These are phyloP conservation scores for Delphinapterus leucas DNA, from an alignment of 2,113 vertebrate species.

Conservation along the genomic window DNA sequence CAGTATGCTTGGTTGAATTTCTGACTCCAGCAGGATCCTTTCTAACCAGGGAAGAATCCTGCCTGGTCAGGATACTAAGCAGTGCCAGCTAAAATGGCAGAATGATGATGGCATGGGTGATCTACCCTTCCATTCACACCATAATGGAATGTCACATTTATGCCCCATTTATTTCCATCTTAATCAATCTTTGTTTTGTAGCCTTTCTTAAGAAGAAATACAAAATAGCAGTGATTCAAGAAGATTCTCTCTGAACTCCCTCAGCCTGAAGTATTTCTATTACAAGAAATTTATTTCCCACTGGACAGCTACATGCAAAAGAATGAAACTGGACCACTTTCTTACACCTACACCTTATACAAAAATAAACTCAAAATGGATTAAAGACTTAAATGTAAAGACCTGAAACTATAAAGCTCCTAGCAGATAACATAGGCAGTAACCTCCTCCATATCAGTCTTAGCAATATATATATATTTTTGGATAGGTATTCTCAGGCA, in stretches of 20 bases:
- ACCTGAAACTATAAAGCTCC: background rate
- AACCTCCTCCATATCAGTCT: background rate
- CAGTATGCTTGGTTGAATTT: slow-evolving; percentile 57
- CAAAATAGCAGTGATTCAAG: background rate
- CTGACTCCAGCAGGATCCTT: background rate
- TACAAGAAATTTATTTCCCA: slow-evolving; percentile 11
- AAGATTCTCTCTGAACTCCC: slow-evolving; percentile 22
- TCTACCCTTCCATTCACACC: background rate
- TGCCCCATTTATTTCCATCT: background rate
- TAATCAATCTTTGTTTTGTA: background rate
- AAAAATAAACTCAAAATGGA: background rate
- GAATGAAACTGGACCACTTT: background rate
- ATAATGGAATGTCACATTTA: background rate
- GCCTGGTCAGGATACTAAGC: background rate
- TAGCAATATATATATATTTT: background rate
- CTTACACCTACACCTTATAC: background rate
- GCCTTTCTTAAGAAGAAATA: slow-evolving; percentile 16
- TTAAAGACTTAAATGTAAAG: background rate
- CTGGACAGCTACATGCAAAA: background rate
- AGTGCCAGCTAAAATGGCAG: background rate
- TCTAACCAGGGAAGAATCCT: background rate
- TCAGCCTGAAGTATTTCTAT: slow-evolving; percentile 17
- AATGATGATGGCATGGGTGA: background rate
- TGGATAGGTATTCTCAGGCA: background rate
- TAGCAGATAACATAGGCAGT: no score